Evolutionary conservation across 2,888 invertebrate genomes (phyloP), one percentile per base, ranked within the genome.

Genomic region (Abrostola tripartita): DNA sequence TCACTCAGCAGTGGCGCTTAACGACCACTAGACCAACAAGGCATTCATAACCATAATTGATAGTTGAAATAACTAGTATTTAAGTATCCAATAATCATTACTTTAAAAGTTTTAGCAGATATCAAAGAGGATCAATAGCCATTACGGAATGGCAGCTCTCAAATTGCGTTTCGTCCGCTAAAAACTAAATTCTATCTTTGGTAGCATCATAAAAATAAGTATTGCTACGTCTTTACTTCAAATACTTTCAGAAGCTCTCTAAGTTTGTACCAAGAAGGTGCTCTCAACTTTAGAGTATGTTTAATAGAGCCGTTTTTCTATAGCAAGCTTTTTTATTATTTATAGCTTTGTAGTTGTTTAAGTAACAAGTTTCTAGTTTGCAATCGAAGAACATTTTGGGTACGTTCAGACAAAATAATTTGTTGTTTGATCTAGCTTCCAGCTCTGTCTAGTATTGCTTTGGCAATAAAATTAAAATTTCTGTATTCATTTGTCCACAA

Each of bases 211-310:
- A 83, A 83, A 83, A 77, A 71, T 73, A 62, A 68, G 63, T 79
- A 78, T 82, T 78, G 72, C 74, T 66, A 61, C 71, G 72, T 73
- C 74, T 79, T 68, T 79, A 81, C 76, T 81, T 74, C 67, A 73
- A 82, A 82, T 83, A 81, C 78, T 79, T 81, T 71, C 57, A 74
- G 65, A 81, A 84, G 74, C 81, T 76, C 80, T n/a, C 81, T 65
- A 78, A 78, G 71, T 82, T 79, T 62, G 76, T 75, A 78, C 71
- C 64, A 68, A 73, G 71, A 73, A 78, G 76, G 70, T 79, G 70
- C 81, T 82, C 69, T 69, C 61, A 75, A 80, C 72, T 80, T 75
- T 56, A 61, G 65, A 73, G 77, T 70, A 77, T 70, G 68, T 78
- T 70, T 70, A 66, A 71, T 67, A 73, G 62, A 60, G 70, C 41